Base-by-base conservation (phyloP, 2,797 vertebrate genomes). In the Oceanodroma leucorhoa region DNA sequence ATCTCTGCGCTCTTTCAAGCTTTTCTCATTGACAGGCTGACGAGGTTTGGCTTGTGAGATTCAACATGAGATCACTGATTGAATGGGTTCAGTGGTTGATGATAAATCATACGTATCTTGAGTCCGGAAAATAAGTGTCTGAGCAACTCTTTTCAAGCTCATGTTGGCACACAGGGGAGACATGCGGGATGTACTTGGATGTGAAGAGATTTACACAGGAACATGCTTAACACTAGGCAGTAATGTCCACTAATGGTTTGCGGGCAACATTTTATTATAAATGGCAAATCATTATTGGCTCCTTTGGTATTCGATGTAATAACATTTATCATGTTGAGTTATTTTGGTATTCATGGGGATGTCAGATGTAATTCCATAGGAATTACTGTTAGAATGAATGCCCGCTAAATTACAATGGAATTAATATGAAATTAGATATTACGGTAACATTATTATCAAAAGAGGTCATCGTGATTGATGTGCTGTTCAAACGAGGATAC, bases 391-490 rank as follows among this genome's bases (percentile, higher is more conserved):
- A 86, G 96, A 97, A 97, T 97, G 95, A 98, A 96, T 94, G 86
- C 76, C 94, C 70, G 90, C 91, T 96, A 97, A 96, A 95, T 98
- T 97, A 97, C 96, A 96, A 96, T 78, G 92, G 93, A 97, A 97
- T 97, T 97, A 98, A 97, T 97, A 94, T 94, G 94, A 97, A 97
- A 98, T 98, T 97, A 97, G 95, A 93, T 97, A 97, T 97, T 97
- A 97, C 11, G 14, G 92, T 94, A 97, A 98, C 70, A 87, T 69
- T 95, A 97, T 97, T 97, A 98, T 97, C 97, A 96, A 94, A 97
- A 97, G 97, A 97, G 93, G 95, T 97, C 97, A 95, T 62, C 3
- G 2, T 98, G 97, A 98, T 96, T 95, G 96, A 98, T 98, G 81
- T 77, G 48, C 57, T 94, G 71, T 97, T 97, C 95, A 97, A 94